phyloP scores from a whole-genome alignment of 2,888 invertebrate species.

The Agriotes lineatus region DNA sequence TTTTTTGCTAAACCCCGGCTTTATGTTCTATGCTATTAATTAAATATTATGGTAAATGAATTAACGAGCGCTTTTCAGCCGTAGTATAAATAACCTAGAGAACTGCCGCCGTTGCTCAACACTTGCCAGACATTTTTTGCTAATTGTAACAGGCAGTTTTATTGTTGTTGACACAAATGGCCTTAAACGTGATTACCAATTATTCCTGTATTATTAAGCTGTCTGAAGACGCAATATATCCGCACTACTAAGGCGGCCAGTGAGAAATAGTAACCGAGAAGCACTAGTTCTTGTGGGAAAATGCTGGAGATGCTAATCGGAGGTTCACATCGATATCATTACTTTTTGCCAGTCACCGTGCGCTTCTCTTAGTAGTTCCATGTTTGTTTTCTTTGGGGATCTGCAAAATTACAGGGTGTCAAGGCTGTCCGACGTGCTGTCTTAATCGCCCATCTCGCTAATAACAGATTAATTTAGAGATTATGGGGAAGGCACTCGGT shows the following conservation, averaged over 20 bases:
- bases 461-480: no score
- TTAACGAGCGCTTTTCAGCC: no score
- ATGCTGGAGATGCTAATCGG: slow-evolving; percentile 9
- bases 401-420: no score
- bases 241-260: background rate
- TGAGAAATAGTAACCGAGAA: slow-evolving; percentile 9
- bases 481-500: no score
- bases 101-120: no score
- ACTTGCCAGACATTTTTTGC: background rate
- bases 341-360: background rate
- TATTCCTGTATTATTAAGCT: slow-evolving; percentile 15
- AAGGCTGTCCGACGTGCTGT: no score
- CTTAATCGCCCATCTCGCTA: no score
- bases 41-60: no score
- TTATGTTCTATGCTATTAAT: no score
- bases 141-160: background rate
- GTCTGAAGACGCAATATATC: slow-evolving; percentile 11
- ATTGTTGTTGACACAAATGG: slow-evolving; percentile 22
- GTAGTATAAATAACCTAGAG: no score
- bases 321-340: slow-evolving; percentile 1
- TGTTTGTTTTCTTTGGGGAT: no score
- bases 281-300: slow-evolving; percentile 18
- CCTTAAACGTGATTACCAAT: slow-evolving; percentile 19
- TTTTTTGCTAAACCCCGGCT: no score
- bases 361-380: background rate